phyloP scores from a whole-genome alignment of 2,113 vertebrate genomes.

The Heloderma charlesbogerti region DNA sequence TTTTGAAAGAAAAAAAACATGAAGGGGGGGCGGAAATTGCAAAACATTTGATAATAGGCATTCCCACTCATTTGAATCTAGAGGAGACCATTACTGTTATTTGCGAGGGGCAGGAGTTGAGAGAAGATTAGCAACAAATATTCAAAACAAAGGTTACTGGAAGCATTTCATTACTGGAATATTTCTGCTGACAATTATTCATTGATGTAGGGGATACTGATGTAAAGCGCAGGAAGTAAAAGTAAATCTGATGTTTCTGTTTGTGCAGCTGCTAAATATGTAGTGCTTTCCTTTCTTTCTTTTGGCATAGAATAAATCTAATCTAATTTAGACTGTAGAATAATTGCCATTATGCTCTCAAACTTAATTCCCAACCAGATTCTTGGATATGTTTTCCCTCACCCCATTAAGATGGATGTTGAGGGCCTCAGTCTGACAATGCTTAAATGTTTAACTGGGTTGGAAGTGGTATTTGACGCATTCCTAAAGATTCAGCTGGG shows the following conservation, averaged over 20 bases:
- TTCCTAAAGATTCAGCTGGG: slow-evolving; percentile 68
- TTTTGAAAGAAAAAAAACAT: too few species aligned
- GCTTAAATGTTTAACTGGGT: slow-evolving; percentile 74
- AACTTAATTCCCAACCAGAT: slow-evolving; percentile 79
- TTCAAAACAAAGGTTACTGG: not conserved
- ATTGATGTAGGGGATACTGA: not conserved
- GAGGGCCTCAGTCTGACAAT: slow-evolving; percentile 68
- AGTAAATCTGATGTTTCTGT: not conserved
- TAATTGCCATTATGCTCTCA: slow-evolving; percentile 76
- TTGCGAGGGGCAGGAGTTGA: too few species aligned
- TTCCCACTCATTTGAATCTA: not conserved
- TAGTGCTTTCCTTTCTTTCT: not conserved
- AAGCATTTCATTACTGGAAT: not conserved
- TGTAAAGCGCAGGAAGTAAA: not conserved
- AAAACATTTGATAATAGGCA: not conserved
- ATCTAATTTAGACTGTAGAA: slow-evolving; percentile 46
- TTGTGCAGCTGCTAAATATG: too few species aligned
- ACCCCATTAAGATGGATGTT: slow-evolving; percentile 70
- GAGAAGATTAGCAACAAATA: not conserved
- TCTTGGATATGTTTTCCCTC: slow-evolving; percentile 60
- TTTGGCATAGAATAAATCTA: not conserved
- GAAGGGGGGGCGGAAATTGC: too few species aligned
- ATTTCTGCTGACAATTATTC: not conserved
- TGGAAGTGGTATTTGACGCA: slow-evolving; percentile 62
- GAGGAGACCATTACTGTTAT: too few species aligned